These are phyloP conservation scores for Iselma pallidipennis DNA, from an alignment of 2,888 invertebrate species.

Conservation along the genomic window DNA sequence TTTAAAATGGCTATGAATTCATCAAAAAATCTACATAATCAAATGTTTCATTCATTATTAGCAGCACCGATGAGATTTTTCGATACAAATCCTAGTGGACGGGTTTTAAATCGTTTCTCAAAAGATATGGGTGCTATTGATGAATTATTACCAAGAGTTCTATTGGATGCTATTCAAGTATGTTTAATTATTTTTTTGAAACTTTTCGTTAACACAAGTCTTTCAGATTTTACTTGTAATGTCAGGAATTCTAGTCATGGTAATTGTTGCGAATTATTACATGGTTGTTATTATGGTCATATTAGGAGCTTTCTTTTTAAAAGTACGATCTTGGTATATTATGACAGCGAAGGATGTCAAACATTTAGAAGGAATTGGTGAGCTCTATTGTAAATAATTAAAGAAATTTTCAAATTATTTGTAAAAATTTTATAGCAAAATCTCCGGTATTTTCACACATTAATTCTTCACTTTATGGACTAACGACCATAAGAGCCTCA, in stretches of 20 bases:
- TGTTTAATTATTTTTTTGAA: not conserved
- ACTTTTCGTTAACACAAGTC: not conserved
- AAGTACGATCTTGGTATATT: constrained; percentile 67
- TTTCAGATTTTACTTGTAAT: constrained; percentile 64
- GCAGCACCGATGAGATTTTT: constrained; percentile 71
- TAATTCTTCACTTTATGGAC: constrained; percentile 72
- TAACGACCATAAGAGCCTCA: constrained; percentile 76
- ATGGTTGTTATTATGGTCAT: constrained; percentile 65
- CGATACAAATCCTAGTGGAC: constrained; percentile 79
- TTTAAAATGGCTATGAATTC: constrained; percentile 74
- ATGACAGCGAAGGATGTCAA: constrained; percentile 72
- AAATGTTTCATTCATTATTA: constrained; percentile 75
- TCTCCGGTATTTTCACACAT: constrained; percentile 82
- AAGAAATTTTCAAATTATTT: not conserved
- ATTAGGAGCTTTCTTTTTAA: constrained; percentile 66
- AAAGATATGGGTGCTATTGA: constrained; percentile 83
- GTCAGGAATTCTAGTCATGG: constrained; percentile 70
- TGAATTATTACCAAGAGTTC: constrained; percentile 68
- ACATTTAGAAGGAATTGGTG: constrained; percentile 61
- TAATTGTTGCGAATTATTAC: constrained; percentile 69
- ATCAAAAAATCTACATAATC: constrained; percentile 74
- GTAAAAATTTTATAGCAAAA: constrained; percentile 61
- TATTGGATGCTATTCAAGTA: constrained; percentile 64
- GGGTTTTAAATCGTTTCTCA: constrained; percentile 79
- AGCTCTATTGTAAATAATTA: constrained; percentile 34